Base-by-base conservation (phyloP, 2,113 vertebrate species). In the Carettochelys insculpta region DNA sequence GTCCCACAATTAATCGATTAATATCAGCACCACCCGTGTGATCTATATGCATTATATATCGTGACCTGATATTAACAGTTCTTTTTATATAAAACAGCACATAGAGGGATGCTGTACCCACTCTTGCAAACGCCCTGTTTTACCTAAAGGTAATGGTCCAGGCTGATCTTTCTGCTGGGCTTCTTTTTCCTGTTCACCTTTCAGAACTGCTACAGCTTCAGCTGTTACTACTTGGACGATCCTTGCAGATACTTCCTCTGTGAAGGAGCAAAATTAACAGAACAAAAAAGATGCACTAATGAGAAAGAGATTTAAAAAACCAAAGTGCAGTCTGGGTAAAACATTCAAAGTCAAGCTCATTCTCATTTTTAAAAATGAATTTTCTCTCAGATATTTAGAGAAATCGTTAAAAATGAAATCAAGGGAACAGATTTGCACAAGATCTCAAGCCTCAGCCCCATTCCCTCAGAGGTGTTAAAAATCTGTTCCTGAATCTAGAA, bases 141-240 rank as follows among this genome's bases (percentile, higher is more conserved):
- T 98, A 99, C 99, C 99, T 99, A 99, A 98, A 95, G 99, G 99
- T 95, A 99, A 98, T 94, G 98, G 97, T 95, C 98, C 96, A 61
- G 98, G 98, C 52, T 98, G 97, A 43, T 98, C 98, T 96, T 98
- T 98, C 90, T 98, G 98, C 71, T 98, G 98, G 90, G 95, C 95
- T 97, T 98, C 98, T 92, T 98, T 98, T 84, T 99, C 99, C 97
- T 99, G 99, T 96, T 99, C 99, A 11, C 98, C 99, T 97, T 99
- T 99, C 95, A 99, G 98, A 61, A 99, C 99, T 0, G 99, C 99
- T 92, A 99, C 99, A 90, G 99, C 99, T 97, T 99, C 99, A 29
- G 99, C 99, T 11, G 99, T 99, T 95, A 99, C 99, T 97, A 99
- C 99, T 98, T 99, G 99, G 88, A 99, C 99, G 95, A 99, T 99